Evolutionary conservation across 2,113 vertebrate genomes (phyloP).

Genomic region (Calyptomena viridis): DNA sequence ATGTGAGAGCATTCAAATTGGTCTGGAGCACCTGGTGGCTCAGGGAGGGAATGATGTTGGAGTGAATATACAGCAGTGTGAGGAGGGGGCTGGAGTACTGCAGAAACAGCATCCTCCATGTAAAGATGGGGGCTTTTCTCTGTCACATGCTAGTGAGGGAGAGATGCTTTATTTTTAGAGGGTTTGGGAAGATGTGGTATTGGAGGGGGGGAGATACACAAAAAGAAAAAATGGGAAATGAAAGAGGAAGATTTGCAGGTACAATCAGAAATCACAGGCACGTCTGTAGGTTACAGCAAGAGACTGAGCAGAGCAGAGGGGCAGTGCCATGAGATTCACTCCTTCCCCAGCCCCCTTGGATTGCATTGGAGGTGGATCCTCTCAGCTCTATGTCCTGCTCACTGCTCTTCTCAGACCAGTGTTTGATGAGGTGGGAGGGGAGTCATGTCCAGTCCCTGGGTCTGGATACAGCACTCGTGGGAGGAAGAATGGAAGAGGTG

Average conservation of each 20-base stretch:
- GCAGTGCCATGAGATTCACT: background rate
- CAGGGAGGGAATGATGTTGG: background rate
- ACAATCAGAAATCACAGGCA: conserved; percentile 5
- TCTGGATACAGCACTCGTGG: background rate
- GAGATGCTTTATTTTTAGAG: background rate
- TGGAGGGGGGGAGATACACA: background rate
- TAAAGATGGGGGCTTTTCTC: background rate
- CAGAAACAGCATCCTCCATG: background rate
- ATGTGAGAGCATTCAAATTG: background rate
- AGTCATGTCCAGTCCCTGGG: background rate
- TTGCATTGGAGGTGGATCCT: background rate
- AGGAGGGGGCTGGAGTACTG: background rate
- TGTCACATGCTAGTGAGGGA: background rate
- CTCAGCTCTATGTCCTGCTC: rapidly evolving
- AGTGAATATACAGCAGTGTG: background rate
- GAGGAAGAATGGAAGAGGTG: background rate
- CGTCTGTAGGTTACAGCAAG: background rate
- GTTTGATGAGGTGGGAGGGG: background rate
- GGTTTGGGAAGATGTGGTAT: background rate
- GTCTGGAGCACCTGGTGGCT: background rate
- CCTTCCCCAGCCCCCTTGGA: background rate
- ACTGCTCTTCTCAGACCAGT: background rate
- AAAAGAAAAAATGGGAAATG: background rate
- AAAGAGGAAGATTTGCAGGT: background rate
- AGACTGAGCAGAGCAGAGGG: background rate